Evolutionary conservation across 1,140 invertebrate genomes (phyloP).

Genomic region (Drosophila grimshawi): DNA sequence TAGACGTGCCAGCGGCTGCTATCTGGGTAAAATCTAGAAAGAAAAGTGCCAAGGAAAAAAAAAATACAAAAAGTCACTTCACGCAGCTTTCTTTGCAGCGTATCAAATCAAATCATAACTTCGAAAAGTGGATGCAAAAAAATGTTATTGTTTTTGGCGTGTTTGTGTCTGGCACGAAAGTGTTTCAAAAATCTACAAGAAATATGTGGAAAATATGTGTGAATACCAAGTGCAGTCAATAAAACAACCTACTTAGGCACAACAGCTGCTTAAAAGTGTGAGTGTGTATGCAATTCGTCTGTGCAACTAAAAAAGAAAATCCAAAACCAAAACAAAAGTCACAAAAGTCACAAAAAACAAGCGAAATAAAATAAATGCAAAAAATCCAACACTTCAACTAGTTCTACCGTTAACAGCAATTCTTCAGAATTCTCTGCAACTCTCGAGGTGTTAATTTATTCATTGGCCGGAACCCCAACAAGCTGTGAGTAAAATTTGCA

Average conservation of each 20-base stretch:
- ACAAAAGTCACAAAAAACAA: slow-evolving; percentile 35
- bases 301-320: slow-evolving; percentile 32
- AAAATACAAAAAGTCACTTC: slow-evolving; percentile 30
- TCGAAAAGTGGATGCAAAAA: neutral
- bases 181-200: slow-evolving; percentile 63
- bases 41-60: slow-evolving; percentile 14
- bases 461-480: slow-evolving; percentile 36
- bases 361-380: slow-evolving; percentile 21
- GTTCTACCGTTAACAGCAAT: slow-evolving; percentile 36
- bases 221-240: slow-evolving; percentile 53
- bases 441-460: slow-evolving; percentile 42
- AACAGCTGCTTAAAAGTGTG: slow-evolving; percentile 16
- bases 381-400: slow-evolving; percentile 22
- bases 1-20: slow-evolving; percentile 77
- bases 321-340: slow-evolving; percentile 39
- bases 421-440: slow-evolving; percentile 21
- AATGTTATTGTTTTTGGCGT: slow-evolving; percentile 26
- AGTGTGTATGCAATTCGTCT: slow-evolving; percentile 11
- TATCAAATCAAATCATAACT: neutral
- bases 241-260: slow-evolving; percentile 5
- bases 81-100: slow-evolving; percentile 9
- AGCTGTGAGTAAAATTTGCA: slow-evolving; percentile 63
- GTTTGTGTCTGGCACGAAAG: slow-evolving; percentile 56
- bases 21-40: slow-evolving; percentile 12
- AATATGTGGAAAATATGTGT: slow-evolving; percentile 49